Base-by-base conservation (phyloP, 2,888 invertebrate genomes). In the Pristionchus entomophagus region DNA sequence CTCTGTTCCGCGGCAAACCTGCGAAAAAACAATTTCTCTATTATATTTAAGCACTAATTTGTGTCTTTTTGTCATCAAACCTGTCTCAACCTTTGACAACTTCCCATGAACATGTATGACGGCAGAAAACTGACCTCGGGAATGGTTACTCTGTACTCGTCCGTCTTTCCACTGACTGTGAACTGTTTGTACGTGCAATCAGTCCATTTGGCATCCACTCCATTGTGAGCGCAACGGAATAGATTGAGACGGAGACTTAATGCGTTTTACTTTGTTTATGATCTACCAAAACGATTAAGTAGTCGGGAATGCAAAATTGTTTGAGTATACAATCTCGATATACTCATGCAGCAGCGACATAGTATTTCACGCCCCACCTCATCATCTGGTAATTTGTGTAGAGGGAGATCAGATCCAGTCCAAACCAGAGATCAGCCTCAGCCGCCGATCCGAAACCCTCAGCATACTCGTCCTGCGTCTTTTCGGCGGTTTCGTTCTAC, bases 1-100 rank as follows among this genome's bases (percentile, higher is more conserved):
- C 85, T 90, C 91, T 38, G 89, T 87, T 51, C 91, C 91, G 12
- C 73, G 73, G 84, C 91, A 91, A n/a, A 87, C 82, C 86, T 88
- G n/a, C n/a, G n/a, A n/a, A n/a, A n/a, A n/a, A n/a, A 29, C 0
- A n/a, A 35, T 29, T n/a, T 22, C 49, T 49, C 32, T 8, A 6
- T 19, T 29, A 12, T 29, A 29, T 22, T 56, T 56, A 8, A 14
- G 5, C 22, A 56, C 10, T 17, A 12, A 49, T 49, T 49, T 49
- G 10, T 8, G 8, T 8, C 49, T 8, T 49, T n/a, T n/a, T n/a
- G n/a, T n/a, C n/a, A n/a, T n/a, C n/a, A n/a, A n/a, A n/a, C n/a
- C n/a, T n/a, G n/a, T n/a, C n/a, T n/a, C n/a, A n/a, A n/a, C n/a
- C n/a, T n/a, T n/a, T n/a, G n/a, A n/a, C n/a, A n/a, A n/a, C n/a